Conservation (phyloP, 2,888 invertebrate genomes). For the Leptopilina drosophilae region DNA sequence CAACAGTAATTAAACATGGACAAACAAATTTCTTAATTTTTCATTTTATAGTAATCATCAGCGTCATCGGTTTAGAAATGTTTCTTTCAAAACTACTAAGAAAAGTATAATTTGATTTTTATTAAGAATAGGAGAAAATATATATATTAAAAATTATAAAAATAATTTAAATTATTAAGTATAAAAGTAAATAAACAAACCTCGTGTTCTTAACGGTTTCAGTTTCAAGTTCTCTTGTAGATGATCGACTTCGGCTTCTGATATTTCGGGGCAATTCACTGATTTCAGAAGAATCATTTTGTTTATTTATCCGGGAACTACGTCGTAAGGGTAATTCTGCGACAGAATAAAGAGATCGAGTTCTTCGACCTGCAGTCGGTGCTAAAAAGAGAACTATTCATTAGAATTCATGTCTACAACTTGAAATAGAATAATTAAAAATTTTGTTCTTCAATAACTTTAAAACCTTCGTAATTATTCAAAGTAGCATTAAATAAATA, state of each 20-base stretch:
- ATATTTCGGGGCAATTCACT: neutral
- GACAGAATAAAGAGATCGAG: slow-evolving; percentile 8
- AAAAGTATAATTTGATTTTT: no score
- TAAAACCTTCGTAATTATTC: no score
- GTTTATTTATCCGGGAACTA: slow-evolving; percentile 10
- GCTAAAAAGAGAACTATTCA: neutral
- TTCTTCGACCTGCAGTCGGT: neutral
- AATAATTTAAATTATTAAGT: no score
- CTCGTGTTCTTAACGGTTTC: neutral
- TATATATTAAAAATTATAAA: neutral
- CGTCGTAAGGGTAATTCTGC: slow-evolving; percentile 9
- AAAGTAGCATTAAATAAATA: no score
- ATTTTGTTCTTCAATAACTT: no score
- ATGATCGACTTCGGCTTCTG: slow-evolving; percentile 17
- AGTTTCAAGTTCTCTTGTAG: neutral
- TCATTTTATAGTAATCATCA: no score
- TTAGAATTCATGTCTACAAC: neutral
- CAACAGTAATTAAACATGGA: no score
- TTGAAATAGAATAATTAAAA: neutral
- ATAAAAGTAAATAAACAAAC: neutral
- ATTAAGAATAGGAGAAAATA: no score
- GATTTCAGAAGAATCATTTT: neutral
- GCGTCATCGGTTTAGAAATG: no score
- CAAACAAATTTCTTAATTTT: no score
- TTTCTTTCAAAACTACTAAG: no score